Conservation (phyloP, 2,113 vertebrate genomes). For the Equus przewalskii region DNA sequence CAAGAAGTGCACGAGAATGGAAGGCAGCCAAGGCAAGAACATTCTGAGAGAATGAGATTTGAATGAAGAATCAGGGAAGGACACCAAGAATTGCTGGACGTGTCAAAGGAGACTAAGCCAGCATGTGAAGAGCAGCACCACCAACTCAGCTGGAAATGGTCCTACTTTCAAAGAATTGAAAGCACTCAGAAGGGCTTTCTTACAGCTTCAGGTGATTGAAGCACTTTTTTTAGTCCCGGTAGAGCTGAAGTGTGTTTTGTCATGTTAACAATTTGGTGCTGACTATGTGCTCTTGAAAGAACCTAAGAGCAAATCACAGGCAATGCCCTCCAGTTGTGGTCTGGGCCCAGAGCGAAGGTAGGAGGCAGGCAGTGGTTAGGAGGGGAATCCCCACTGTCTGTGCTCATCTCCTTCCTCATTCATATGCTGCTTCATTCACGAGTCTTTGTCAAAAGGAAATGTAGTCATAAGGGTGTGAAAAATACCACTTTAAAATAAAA, state of each 20-base stretch:
- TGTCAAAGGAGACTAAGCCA: background rate
- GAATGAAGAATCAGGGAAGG: background rate
- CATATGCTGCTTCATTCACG: conserved; percentile 26
- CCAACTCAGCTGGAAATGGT: background rate
- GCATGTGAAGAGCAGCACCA: accelerated
- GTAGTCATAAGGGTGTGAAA: background rate
- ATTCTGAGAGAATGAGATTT: background rate
- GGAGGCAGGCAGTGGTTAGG: background rate
- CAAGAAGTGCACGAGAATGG: background rate
- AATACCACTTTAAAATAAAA: background rate
- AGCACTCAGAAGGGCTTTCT: background rate
- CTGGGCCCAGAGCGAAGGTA: background rate
- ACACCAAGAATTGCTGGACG: background rate
- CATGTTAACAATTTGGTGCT: background rate
- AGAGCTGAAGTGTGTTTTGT: background rate
- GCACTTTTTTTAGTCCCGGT: background rate
- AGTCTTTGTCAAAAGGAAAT: conserved; percentile 51
- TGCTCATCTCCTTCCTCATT: conserved; percentile 27
- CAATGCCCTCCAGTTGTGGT: background rate
- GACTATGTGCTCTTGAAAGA: background rate
- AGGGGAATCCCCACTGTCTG: background rate
- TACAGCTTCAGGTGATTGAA: background rate
- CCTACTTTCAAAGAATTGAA: background rate
- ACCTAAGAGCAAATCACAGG: background rate
- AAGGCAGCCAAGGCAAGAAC: background rate